These are phyloP conservation scores for Stenurella melanura DNA, from an alignment of 2,888 invertebrate genomes.

Conservation along the genomic window DNA sequence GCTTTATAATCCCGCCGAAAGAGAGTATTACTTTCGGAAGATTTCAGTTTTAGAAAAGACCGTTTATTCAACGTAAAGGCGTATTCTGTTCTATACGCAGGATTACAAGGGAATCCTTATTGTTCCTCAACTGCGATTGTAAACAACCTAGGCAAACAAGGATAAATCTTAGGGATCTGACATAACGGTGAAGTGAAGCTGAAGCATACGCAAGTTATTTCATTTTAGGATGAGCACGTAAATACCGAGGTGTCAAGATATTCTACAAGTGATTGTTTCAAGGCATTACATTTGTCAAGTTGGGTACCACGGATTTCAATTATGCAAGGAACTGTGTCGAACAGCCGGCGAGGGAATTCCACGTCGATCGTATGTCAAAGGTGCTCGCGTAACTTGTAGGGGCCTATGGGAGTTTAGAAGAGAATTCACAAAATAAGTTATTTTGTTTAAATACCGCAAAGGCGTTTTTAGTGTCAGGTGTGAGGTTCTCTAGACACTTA, in stretches of 20 bases:
- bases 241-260: constrained; percentile 41
- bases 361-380: constrained; percentile 46
- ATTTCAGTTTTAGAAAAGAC: constrained; percentile 34
- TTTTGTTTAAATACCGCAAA: constrained; percentile 35
- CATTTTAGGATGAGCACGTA: constrained; percentile 34
- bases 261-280: constrained; percentile 41
- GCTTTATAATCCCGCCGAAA: constrained; percentile 23
- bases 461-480: constrained; percentile 34
- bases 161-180: constrained; percentile 47
- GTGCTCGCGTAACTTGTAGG: constrained; percentile 23
- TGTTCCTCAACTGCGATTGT: constrained; percentile 51
- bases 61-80: constrained; percentile 12
- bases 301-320: constrained; percentile 59
- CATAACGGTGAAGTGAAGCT: constrained; percentile 18
- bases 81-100: constrained; percentile 13
- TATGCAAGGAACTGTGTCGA: constrained; percentile 50
- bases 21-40: constrained; percentile 31
- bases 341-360: constrained; percentile 38
- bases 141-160: constrained; percentile 50
- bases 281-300: constrained; percentile 57
- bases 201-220: constrained; percentile 41
- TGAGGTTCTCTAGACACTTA: constrained; percentile 11
- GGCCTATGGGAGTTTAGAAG: constrained; percentile 32
- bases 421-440: constrained; percentile 32
- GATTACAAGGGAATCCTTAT: constrained; percentile 52